Percentiles rank a stretch among this genome's conserved stretches.
Conservation (phyloP, 2,113 vertebrate species). For the Oreotrochilus melanogaster region DNA sequence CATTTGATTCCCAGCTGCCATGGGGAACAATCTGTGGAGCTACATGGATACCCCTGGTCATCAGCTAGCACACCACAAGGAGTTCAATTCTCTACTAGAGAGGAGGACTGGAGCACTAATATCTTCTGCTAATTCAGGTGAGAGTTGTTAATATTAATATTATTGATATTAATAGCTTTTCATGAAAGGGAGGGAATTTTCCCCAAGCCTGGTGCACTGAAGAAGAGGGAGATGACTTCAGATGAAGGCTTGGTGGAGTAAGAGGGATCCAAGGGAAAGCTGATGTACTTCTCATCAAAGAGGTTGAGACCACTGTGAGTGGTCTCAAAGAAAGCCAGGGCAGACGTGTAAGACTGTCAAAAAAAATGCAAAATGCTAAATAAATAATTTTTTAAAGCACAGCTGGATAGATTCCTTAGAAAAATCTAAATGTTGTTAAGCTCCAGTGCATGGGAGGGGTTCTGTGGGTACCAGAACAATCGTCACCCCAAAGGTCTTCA, state of each 20-base stretch:
- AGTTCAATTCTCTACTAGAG: not conserved
- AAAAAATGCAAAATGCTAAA: not conserved
- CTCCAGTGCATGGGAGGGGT: not conserved
- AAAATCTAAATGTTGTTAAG: not conserved
- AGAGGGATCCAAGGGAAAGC: not conserved
- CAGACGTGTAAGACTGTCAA: fast-evolving
- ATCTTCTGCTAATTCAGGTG: not conserved
- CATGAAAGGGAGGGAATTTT: fast-evolving
- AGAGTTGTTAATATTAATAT: not conserved
- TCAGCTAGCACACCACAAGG: not conserved
- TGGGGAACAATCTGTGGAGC: not conserved
- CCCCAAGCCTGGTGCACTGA: not conserved
- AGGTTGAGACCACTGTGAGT: fast-evolving
- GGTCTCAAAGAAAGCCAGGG: not conserved
- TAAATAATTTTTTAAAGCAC: not conserved
- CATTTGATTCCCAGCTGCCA: fast-evolving
- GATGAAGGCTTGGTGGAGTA: not conserved
- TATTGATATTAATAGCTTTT: not conserved
- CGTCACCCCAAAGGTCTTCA: not conserved
- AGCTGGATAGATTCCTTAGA: not conserved
- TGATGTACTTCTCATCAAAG: no score
- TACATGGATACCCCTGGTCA: not conserved
- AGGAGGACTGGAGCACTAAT: not conserved
- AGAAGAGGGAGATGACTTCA: not conserved
- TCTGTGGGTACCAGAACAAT: not conserved